A percentile compares a stretch with the other conserved stretches of the same genome.
These are phyloP conservation scores for Monopterus albus DNA, from an alignment of 2,113 vertebrate species.

Conservation along the genomic window DNA sequence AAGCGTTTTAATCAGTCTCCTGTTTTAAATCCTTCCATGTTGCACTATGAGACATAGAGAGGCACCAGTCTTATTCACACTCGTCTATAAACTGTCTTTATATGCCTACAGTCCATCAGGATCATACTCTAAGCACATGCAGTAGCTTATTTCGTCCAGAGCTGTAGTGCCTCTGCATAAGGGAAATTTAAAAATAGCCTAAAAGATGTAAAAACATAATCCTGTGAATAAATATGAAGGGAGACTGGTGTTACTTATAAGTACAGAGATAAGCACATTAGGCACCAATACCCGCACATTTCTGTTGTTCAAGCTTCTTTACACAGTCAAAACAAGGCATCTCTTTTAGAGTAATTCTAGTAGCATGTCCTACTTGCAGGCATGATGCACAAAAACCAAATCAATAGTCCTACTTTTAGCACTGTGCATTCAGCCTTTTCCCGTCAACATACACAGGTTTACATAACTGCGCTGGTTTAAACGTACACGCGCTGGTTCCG, in stretches of 20 bases:
- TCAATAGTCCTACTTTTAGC: too few relatives aligned
- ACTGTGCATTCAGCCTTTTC: too few relatives aligned
- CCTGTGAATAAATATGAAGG: conserved; percentile 15
- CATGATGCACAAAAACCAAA: too few relatives aligned
- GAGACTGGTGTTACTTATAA: conserved; percentile 4
- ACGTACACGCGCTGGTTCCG: too few relatives aligned
- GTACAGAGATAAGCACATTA: conserved; percentile 9
- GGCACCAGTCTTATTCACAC: conserved; percentile 38
- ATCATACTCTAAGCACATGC: conserved; percentile 27
- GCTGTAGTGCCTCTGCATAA: conserved; percentile 32
- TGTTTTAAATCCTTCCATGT: conserved; percentile 19
- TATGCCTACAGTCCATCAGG: conserved; percentile 6
- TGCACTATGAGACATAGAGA: not conserved
- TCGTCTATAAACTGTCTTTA: conserved; percentile 9
- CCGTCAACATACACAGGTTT: too few relatives aligned
- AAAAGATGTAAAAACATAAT: conserved; percentile 50
- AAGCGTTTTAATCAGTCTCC: not conserved
- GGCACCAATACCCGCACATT: too few relatives aligned
- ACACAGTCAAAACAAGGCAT: too few relatives aligned
- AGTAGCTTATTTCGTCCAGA: conserved; percentile 25
- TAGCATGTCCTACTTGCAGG: too few relatives aligned
- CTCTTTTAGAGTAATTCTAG: too few relatives aligned
- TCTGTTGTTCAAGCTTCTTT: too few relatives aligned
- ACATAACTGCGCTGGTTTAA: too few relatives aligned
- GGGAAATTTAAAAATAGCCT: conserved; percentile 25